Evolutionary conservation across 2,888 invertebrate genomes (phyloP), one percentile per base, ranked within the genome.

Genomic region (Drosophila kanekoi): DNA sequence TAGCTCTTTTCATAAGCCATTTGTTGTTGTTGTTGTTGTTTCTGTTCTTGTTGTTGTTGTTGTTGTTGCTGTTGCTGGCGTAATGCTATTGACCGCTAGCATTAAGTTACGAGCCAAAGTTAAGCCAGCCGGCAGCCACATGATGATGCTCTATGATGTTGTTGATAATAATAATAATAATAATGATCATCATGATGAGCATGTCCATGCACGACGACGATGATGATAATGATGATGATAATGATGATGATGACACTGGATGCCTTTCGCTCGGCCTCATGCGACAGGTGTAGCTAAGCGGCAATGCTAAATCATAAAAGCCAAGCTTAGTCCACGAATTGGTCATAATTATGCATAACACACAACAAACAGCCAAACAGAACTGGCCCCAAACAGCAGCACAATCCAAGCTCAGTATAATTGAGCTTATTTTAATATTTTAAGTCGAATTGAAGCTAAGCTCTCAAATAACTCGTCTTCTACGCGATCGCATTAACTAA

Each of bases 81-180:
- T 75, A 78, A 70, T 82, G 82, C 69, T 82, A 81, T 82, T 78
- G 82, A 82, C 81, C 82, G 81, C 81, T 78, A 81, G 80, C 81
- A 82, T 80, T 81, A 80, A 81, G 73, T 78, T 81, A 82, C 72
- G 76, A 81, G 75, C 75, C 62, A 68, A 65, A 63, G 44, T 45
- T 62, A 51, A 44, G 40, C 23, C 35, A 37, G 48, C 49, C 49
- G 37, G 57, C 48, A 44, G 56, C 54, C 54, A 51, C 28, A 44
- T 57, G 78, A 44, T 57, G 78, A 61, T 71, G 74, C 72, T 75
- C 65, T 63, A 67, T 68, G 72, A 52, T 68, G 49, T 8, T 58
- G 53, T 44, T 77, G 63, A 53, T 67, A 69, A 72, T 81, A 52
- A 65, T 61, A 59, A 56, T 60, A 49, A 57, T 60, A 70, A 67